Percentiles rank a stretch among this genome's conserved stretches.
These are phyloP conservation scores for Pteromalus puparum DNA, from an alignment of 1,140 invertebrate species.

Conservation along the genomic window DNA sequence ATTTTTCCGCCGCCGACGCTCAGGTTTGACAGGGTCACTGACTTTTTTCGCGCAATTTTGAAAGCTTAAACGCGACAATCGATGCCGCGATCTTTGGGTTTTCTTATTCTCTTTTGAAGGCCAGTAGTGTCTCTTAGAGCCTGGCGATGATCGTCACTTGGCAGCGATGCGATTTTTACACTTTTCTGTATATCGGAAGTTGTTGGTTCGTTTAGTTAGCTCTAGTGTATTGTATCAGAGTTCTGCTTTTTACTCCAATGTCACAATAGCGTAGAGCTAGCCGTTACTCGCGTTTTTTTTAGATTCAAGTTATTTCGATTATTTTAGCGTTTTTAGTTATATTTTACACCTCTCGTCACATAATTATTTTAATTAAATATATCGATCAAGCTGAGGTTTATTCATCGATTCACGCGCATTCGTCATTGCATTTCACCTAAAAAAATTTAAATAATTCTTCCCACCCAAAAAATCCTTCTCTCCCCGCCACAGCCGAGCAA, in stretches of 20 bases:
- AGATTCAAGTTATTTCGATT: too few relatives aligned
- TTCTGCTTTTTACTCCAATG: too few relatives aligned
- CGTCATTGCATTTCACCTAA: background rate
- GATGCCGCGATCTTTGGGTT: background rate
- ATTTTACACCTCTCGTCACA: too few relatives aligned
- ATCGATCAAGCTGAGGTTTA: background rate
- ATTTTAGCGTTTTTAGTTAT: too few relatives aligned
- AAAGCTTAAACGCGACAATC: background rate
- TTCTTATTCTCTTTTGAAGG: background rate
- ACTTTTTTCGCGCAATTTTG: background rate
- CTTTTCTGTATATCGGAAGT: background rate
- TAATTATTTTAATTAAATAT: too few relatives aligned
- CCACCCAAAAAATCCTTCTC: background rate
- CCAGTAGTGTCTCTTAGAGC: background rate
- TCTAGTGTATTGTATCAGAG: too few relatives aligned
- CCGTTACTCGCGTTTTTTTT: background rate
- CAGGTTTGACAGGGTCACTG: background rate
- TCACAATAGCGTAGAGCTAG: background rate
- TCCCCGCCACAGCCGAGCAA: background rate
- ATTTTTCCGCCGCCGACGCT: constrained; percentile 29
- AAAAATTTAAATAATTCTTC: background rate
- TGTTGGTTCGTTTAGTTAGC: background rate
- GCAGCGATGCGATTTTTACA: background rate
- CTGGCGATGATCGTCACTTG: background rate
- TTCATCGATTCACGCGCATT: background rate